Conservation (phyloP, 2,888 invertebrate species). For the Parnassius mnemosyne region DNA sequence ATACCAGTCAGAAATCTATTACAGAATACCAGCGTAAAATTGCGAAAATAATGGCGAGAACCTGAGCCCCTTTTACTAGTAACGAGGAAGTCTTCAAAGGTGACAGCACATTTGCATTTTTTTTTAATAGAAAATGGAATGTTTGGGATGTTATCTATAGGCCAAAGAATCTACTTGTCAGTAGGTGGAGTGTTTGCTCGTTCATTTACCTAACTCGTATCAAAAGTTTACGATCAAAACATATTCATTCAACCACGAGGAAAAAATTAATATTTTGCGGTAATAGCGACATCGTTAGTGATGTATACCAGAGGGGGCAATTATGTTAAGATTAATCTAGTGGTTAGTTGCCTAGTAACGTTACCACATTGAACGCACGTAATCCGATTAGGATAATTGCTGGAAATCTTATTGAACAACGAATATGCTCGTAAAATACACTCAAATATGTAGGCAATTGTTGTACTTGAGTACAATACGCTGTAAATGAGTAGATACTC, state of each 20-base stretch:
- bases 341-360: slow-evolving; percentile 77
- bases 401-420: slow-evolving; percentile 65
- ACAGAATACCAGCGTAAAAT: too few relatives aligned
- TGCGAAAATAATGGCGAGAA: too few relatives aligned
- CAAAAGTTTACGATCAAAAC: not conserved
- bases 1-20: too few relatives aligned
- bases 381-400: slow-evolving; percentile 78
- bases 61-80: too few relatives aligned
- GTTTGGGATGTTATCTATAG: too few relatives aligned
- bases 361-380: slow-evolving; percentile 52
- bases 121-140: too few relatives aligned
- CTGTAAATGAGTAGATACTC: slow-evolving; percentile 4
- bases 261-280: slow-evolving; percentile 12
- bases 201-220: too few relatives aligned
- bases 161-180: too few relatives aligned
- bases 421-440: slow-evolving; percentile 38
- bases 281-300: slow-evolving; percentile 26
- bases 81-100: too few relatives aligned
- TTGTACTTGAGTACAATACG: slow-evolving; percentile 14
- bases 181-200: too few relatives aligned
- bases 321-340: slow-evolving; percentile 62
- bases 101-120: too few relatives aligned
- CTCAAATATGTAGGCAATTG: slow-evolving; percentile 21
- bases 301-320: slow-evolving; percentile 53
- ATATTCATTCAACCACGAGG: not conserved